Evolutionary conservation across 2,113 vertebrate species (phyloP).

Genomic region (Lycocorax pyrrhopterus): DNA sequence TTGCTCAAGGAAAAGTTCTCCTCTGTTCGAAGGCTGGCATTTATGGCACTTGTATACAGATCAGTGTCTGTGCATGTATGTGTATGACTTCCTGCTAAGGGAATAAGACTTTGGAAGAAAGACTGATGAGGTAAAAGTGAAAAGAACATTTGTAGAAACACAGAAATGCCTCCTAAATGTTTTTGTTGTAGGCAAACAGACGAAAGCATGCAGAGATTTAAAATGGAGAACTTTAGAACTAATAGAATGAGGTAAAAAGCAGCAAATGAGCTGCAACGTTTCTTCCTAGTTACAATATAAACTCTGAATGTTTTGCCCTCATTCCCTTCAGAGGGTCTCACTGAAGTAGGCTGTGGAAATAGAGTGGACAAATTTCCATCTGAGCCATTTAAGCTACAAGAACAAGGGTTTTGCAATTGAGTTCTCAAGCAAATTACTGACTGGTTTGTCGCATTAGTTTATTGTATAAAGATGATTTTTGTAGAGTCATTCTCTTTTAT

Average conservation of each 20-base stretch:
- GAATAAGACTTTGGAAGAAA: not conserved
- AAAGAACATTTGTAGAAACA: not conserved
- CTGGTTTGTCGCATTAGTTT: not conserved
- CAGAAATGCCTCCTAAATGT: not conserved
- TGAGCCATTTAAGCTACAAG: not conserved
- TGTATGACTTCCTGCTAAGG: not conserved
- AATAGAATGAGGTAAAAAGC: not conserved
- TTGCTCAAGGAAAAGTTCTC: not conserved
- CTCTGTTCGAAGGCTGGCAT: not conserved
- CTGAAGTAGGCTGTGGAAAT: not conserved
- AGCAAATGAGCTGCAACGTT: not conserved
- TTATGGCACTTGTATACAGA: not conserved
- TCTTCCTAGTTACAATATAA: not conserved
- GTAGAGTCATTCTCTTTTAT: not conserved
- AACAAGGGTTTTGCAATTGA: not conserved
- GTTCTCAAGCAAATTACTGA: not conserved
- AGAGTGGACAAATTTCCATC: not conserved
- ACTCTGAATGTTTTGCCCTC: not conserved
- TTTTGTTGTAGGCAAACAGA: not conserved
- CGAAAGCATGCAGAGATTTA: not conserved
- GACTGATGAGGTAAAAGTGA: not conserved
- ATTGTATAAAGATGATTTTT: not conserved
- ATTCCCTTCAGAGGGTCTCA: not conserved
- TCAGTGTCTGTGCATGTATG: not conserved
- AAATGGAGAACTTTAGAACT: not conserved